A percentile compares a stretch with the other conserved stretches of the same genome.
These are phyloP conservation scores for Drosophila anomelani DNA, from an alignment of 2,888 invertebrate genomes.

Conservation along the genomic window DNA sequence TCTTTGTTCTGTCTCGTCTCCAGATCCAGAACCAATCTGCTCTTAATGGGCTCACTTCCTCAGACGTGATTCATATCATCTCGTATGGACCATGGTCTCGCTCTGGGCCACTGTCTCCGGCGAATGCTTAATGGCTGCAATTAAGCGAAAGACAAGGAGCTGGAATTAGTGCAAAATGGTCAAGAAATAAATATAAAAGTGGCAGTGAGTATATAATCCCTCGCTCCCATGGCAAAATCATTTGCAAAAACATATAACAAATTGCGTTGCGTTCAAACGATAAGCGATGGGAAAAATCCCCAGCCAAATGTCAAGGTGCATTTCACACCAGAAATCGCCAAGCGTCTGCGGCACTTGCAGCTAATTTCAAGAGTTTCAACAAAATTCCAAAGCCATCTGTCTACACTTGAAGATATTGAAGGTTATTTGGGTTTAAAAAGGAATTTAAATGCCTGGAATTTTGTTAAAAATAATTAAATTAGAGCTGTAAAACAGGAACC, in stretches of 20 bases:
- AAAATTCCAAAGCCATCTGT: constrained; percentile 24
- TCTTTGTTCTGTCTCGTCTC: constrained; percentile 33
- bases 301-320: constrained; percentile 75
- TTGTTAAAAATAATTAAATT: neutral
- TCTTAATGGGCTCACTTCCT: constrained; percentile 63
- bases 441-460: too few relatives aligned
- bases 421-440: neutral
- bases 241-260: constrained; percentile 54
- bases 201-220: constrained; percentile 11
- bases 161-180: constrained; percentile 48
- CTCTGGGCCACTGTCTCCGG: constrained; percentile 39
- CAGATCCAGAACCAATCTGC: constrained; percentile 12
- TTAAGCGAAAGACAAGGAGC: constrained; percentile 63
- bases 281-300: constrained; percentile 59
- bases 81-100: constrained; percentile 55
- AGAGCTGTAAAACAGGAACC: neutral
- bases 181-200: constrained; percentile 23
- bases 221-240: constrained; percentile 52
- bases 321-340: constrained; percentile 62
- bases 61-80: constrained; percentile 64
- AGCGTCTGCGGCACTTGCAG: constrained; percentile 57
- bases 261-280: constrained; percentile 53
- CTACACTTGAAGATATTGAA: constrained; percentile 5
- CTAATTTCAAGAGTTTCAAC: constrained; percentile 62
- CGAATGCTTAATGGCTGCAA: constrained; percentile 68